phyloP scores from a whole-genome alignment of 2,113 vertebrate genomes.

The Fregetta grallaria region DNA sequence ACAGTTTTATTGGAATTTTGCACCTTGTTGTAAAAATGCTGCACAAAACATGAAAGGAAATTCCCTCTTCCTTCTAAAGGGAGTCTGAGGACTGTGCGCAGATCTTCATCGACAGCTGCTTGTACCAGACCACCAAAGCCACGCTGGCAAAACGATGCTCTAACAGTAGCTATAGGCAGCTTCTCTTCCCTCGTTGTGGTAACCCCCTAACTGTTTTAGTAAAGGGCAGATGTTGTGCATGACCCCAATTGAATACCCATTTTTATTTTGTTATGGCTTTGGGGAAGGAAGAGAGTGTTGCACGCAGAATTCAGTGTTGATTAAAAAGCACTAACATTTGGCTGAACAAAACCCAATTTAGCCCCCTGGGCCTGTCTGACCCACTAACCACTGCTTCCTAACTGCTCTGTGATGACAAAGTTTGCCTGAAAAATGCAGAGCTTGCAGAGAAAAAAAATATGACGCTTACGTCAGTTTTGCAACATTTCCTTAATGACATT shows the following conservation, averaged over 20 bases:
- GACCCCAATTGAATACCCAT: slow-evolving; percentile 6
- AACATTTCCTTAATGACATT: background rate
- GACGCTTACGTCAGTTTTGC: background rate
- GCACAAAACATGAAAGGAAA: background rate
- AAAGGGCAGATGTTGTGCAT: slow-evolving; percentile 11
- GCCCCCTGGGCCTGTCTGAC: slow-evolving; percentile 51
- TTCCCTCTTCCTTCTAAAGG: background rate
- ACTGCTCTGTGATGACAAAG: slow-evolving; percentile 2
- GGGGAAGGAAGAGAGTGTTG: slow-evolving; percentile 27
- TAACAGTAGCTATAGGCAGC: background rate
- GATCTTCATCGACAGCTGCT: background rate
- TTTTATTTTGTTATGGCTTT: slow-evolving; percentile 37
- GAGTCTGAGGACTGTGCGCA: background rate
- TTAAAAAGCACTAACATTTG: slow-evolving; percentile 52
- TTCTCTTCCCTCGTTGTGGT: background rate
- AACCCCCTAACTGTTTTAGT: background rate
- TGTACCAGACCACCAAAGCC: background rate
- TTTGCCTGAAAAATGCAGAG: slow-evolving; percentile 6
- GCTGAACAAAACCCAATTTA: background rate
- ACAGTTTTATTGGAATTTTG: background rate
- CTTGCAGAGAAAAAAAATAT: background rate
- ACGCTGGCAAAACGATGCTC: background rate
- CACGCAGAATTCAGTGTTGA: background rate
- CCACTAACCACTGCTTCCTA: slow-evolving; percentile 64
- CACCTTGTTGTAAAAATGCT: background rate